phyloP scores from a whole-genome alignment of 2,113 vertebrate species.

The Anseranas semipalmata region DNA sequence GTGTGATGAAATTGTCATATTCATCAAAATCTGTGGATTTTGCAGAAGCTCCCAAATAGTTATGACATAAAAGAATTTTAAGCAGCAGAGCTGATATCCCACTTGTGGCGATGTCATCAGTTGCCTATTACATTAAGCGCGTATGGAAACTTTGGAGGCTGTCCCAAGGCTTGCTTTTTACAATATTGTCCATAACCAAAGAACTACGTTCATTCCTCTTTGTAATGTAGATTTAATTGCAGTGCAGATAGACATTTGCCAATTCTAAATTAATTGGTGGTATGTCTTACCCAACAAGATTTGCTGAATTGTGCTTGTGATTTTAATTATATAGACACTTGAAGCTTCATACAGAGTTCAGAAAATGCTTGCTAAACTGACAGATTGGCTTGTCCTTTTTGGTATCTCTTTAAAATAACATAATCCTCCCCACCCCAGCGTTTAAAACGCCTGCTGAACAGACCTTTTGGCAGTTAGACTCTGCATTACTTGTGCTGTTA shows the following conservation, averaged over 20 bases:
- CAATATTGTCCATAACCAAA: background rate
- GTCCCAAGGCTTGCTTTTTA: background rate
- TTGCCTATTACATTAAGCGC: background rate
- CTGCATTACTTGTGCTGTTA: background rate
- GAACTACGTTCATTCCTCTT: background rate
- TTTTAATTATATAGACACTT: background rate
- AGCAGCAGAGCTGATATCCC: background rate
- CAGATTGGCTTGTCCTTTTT: background rate
- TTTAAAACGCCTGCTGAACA: background rate
- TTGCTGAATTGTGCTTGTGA: background rate
- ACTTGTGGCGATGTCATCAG: background rate
- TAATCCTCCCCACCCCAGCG: background rate
- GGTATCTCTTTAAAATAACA: background rate
- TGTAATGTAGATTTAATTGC: background rate
- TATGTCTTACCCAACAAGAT: background rate
- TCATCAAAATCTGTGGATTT: background rate
- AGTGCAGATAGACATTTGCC: background rate
- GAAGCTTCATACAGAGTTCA: background rate
- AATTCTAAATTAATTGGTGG: background rate
- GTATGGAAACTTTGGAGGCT: background rate
- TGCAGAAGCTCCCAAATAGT: background rate
- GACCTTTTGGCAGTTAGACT: background rate
- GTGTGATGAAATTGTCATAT: background rate
- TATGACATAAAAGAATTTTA: background rate
- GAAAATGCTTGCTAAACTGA: background rate